phyloP scores from a whole-genome alignment of 1,140 invertebrate species.

The Cotesia typhae region DNA sequence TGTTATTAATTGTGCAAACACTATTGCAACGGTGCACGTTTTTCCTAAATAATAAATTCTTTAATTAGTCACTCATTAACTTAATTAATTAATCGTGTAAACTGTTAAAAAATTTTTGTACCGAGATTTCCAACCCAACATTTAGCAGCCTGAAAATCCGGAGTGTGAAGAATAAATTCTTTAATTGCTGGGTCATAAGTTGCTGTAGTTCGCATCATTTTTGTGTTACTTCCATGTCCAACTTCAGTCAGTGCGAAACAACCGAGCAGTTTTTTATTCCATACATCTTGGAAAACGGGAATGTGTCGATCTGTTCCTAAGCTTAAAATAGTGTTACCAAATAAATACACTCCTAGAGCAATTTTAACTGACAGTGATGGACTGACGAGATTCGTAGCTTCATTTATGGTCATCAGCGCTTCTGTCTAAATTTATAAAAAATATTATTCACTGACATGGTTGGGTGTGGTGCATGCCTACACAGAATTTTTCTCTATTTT shows the following conservation, averaged over 20 bases:
- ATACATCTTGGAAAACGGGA: constrained; percentile 77
- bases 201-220: constrained; percentile 83
- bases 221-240: constrained; percentile 87
- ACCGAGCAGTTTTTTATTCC: constrained; percentile 77
- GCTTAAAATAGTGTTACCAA: constrained; percentile 77
- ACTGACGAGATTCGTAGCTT: constrained; percentile 73
- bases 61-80: neutral
- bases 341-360: constrained; percentile 75
- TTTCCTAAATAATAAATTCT: constrained; percentile 69
- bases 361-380: constrained; percentile 79
- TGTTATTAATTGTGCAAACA: constrained; percentile 90
- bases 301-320: constrained; percentile 83
- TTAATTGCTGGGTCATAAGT: constrained; percentile 78
- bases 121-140: constrained; percentile 81
- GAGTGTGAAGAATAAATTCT: constrained; percentile 83
- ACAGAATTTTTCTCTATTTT: too few species aligned
- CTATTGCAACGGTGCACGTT: constrained; percentile 86
- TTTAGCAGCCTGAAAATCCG: constrained; percentile 87
- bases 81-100: neutral
- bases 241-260: constrained; percentile 88
- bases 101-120: constrained; percentile 42
- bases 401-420: constrained; percentile 75
- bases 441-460: neutral
- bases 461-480: too few species aligned
- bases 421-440: constrained; percentile 65